Base-by-base conservation (phyloP, 2,797 vertebrate species). In the Liparis tanakae region DNA sequence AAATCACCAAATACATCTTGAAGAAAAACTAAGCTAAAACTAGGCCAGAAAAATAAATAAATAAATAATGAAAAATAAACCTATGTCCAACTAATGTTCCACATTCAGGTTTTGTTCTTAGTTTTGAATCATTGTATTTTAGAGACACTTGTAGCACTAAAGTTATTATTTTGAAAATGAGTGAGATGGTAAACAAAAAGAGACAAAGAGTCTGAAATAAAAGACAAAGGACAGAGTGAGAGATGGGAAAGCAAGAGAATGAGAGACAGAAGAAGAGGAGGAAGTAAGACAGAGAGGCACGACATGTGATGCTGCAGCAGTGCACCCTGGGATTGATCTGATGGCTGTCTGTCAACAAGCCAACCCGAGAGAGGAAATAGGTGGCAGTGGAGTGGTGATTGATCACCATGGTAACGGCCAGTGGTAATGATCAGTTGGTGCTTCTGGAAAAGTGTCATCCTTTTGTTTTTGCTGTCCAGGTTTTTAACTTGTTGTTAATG, bases 271-370 rank as follows among this genome's bases (percentile, higher is more conserved):
- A 69, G 44, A 70, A n/a, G 51, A 70, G 30, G 66, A 41, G 41
- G 43, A 73, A 64, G 68, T 71, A 62, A 67, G 13, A 15, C 5
- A 14, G 14, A 25, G 10, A 30, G 9, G 56, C 51, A 67, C 81
- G 34, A 48, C 44, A 70, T 36, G 15, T 83, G 87, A 87, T 87
- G 86, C 54, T 59, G 67, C 80, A 70, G 78, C 57, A 74, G 60
- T 65, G 66, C 74, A 79, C 68, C 68, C 69, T 74, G 68, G 79
- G 83, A 88, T 78, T 88, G 85, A 90, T 89, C 85, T 83, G 63
- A 85, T 59, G 79, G 72, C 68, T 83, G 72, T 72, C 84, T 75
- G 85, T 89, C 88, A 85, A 63, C 79, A 68, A 68, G 54, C 61
- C 76, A 72, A 74, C 70, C 56, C 67, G 70, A 74, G 77, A 80